Base-by-base conservation (phyloP, 2,888 invertebrate species). In the Perizoma affinitatum region DNA sequence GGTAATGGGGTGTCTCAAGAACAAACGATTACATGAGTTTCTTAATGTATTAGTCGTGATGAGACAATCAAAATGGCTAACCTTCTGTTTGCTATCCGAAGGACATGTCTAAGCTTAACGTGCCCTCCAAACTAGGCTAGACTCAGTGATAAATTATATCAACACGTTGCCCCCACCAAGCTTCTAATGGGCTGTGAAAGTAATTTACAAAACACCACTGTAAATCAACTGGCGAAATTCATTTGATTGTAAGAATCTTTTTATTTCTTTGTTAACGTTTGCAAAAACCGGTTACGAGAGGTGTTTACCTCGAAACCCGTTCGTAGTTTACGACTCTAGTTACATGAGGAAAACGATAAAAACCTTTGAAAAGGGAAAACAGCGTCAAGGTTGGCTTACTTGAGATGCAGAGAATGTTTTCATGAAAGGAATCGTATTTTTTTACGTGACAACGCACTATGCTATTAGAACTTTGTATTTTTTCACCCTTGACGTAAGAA, bases 311-410 rank as follows among this genome's bases (percentile, higher is more conserved):
- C 63, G 63, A 74, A 78, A 73, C 70, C 73, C 72, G 70, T 76
- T 76, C 65, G 57, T 70, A 76, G 74, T 80, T 79, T 78, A 81
- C 79, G 76, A 79, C 73, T 72, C 59, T 65, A 71, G 69, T 72
- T 70, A 76, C 75, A 74, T 70, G 69, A 72, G 69, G 67, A 66
- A 73, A 74, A 67, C 77, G 73, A 78, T 83, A 79, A 82, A 79
- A 79, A 73, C 63, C 65, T 67, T 72, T 64, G 66, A 68, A 69
- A 71, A 65, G 22, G 69, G 65, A 71, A 70, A 74, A 74, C 67
- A 69, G 45, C 53, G 53, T 62, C 47, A 38, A 54, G 51, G 50
- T 62, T 45, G 40, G 51, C 47, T 46, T 43, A 11, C 57, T 53
- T 45, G 56, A 35, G 41, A 57, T 49, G 40, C 51, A 50, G 10